Evolutionary conservation across 1,140 invertebrate genomes (phyloP).

Genomic region (Monochamus saltuarius): DNA sequence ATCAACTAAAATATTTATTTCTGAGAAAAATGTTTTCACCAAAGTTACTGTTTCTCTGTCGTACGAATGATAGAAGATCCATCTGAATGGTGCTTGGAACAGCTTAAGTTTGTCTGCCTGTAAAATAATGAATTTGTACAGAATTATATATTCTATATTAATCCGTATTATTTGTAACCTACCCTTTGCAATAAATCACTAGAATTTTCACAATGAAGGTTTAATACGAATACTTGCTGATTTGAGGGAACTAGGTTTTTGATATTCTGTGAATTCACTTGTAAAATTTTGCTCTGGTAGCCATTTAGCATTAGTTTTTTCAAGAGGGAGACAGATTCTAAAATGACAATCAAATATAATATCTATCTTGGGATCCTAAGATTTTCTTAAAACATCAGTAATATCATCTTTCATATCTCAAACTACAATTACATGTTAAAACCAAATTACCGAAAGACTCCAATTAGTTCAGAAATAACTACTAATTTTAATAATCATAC

Average conservation of each 20-base stretch:
- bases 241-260: background rate
- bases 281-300: background rate
- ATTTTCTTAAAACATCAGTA: too few species aligned
- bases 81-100: slow-evolving; percentile 9
- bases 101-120: slow-evolving; percentile 2
- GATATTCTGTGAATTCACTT: slow-evolving; percentile 1
- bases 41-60: background rate
- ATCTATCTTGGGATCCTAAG: too few species aligned
- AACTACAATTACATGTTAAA: too few species aligned
- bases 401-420: too few species aligned
- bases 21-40: slow-evolving; percentile 7
- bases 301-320: background rate
- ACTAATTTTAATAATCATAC: too few species aligned
- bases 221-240: slow-evolving; percentile 6
- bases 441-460: too few species aligned
- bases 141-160: background rate
- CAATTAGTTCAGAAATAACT: too few species aligned
- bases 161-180: background rate
- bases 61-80: slow-evolving; percentile 6
- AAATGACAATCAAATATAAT: background rate
- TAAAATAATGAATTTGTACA: background rate
- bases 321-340: slow-evolving; percentile 8
- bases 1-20: slow-evolving; percentile 42
- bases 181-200: slow-evolving; percentile 2
- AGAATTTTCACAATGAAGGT: slow-evolving; percentile 13